Percentiles rank a stretch among this genome's conserved stretches.
Conservation (phyloP, 1,140 invertebrate species). For the Drosophila azteca region DNA sequence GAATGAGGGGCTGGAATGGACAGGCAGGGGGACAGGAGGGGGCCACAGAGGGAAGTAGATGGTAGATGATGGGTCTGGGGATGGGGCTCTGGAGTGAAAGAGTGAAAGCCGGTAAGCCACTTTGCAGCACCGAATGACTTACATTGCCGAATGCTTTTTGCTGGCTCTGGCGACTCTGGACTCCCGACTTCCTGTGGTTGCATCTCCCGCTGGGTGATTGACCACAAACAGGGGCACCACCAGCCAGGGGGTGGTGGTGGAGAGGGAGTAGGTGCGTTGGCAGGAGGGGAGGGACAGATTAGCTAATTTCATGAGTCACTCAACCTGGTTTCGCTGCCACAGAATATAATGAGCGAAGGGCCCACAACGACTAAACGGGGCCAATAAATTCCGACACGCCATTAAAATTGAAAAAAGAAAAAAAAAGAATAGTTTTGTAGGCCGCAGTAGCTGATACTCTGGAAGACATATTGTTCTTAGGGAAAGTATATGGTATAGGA, state of each 20-base stretch:
- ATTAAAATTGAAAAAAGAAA: constrained; percentile 62
- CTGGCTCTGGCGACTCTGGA: constrained; percentile 20
- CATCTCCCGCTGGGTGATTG: constrained; percentile 65
- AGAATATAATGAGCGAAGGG: constrained; percentile 17
- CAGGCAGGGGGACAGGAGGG: constrained; percentile 3
- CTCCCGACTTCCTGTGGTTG: constrained; percentile 63
- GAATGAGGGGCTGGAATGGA: constrained; percentile 42
- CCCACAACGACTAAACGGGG: constrained; percentile 62
- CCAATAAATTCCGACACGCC: constrained; percentile 79
- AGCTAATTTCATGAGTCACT: constrained; percentile 74
- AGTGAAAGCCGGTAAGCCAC: constrained; percentile 76
- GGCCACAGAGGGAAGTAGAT: neutral
- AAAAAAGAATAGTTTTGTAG: neutral
- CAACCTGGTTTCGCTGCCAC: constrained; percentile 15
- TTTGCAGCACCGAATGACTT: constrained; percentile 61
- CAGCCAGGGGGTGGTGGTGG: neutral
- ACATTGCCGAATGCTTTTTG: constrained; percentile 62
- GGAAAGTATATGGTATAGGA: too few species aligned
- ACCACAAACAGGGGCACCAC: constrained; percentile 18
- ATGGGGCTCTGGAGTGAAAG: constrained; percentile 1
- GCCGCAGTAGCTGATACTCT: too few species aligned
- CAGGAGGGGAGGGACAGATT: constrained; percentile 27
- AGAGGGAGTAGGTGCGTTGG: too few species aligned
- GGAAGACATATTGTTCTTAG: too few species aligned
- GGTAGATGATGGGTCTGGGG: neutral